Evolutionary conservation across 92 coral and sea anemone species (phyloP).

Genomic region (Muricea muricata): DNA sequence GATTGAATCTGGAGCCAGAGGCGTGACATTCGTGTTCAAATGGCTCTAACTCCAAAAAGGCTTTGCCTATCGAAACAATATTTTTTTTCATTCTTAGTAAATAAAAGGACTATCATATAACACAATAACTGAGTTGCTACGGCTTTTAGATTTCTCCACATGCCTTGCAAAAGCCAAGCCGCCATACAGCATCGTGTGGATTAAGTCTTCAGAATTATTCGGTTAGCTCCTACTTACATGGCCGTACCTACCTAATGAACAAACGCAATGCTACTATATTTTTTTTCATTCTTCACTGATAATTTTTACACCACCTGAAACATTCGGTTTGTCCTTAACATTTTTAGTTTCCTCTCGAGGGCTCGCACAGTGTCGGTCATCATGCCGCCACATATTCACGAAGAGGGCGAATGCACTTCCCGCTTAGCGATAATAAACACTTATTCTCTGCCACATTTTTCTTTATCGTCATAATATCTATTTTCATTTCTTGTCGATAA

Average conservation of each 20-base stretch:
- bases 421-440: neutral
- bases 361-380: neutral
- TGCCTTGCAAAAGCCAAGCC: too few relatives aligned
- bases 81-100: neutral
- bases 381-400: neutral
- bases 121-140: neutral
- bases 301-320: neutral
- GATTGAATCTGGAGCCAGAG: slow-evolving; percentile 6
- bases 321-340: neutral
- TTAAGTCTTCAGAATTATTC: too few relatives aligned
- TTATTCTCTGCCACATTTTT: neutral
- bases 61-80: neutral
- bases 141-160: too few relatives aligned
- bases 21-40: neutral
- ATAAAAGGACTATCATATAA: neutral
- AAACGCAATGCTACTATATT: too few relatives aligned
- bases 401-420: neutral
- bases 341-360: neutral
- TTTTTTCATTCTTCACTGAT: neutral
- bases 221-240: too few relatives aligned
- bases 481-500: slow-evolving; percentile 1
- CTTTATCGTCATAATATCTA: neutral
- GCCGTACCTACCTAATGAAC: neutral
- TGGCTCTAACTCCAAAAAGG: neutral
- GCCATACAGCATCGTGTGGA: too few relatives aligned